Evolutionary conservation across 2,113 vertebrate species (phyloP).

Genomic region (Paralichthys olivaceus): DNA sequence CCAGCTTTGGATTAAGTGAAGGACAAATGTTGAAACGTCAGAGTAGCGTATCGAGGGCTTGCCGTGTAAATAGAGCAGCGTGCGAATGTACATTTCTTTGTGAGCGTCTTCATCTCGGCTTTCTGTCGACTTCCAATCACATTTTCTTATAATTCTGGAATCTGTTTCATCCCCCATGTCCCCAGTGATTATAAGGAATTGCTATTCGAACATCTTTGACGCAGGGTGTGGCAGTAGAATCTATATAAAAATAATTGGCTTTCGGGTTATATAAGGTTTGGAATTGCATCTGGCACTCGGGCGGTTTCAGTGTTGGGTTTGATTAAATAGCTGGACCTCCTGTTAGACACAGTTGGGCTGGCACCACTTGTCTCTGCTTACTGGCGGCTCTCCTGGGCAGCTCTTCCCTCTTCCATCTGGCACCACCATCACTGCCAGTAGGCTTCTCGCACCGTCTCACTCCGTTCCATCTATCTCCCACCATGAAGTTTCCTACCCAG

Average conservation of each 20-base stretch:
- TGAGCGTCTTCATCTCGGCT: too few species aligned
- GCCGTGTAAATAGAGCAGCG: slow-evolving; percentile 4
- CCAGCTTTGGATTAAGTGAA: slow-evolving; percentile 44
- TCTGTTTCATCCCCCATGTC: not conserved
- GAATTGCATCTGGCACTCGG: slow-evolving; percentile 83
- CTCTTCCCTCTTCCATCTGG: slow-evolving; percentile 81
- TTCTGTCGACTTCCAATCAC: too few species aligned
- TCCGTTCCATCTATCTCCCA: slow-evolving; percentile 40
- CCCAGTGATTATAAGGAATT: slow-evolving; percentile 38
- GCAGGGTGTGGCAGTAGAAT: slow-evolving; percentile 56
- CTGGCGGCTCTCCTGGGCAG: slow-evolving; percentile 77
- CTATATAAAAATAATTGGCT: slow-evolving; percentile 77
- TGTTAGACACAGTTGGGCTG: slow-evolving; percentile 84
- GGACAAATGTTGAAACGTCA: slow-evolving; percentile 42
- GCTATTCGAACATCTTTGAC: slow-evolving; percentile 65
- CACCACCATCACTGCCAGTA: slow-evolving; percentile 74
- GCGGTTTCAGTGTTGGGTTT: slow-evolving; percentile 80
- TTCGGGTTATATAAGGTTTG: slow-evolving; percentile 77
- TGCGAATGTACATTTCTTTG: slow-evolving; percentile 1
- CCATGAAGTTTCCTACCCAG: slow-evolving; percentile 45
- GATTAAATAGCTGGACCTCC: slow-evolving; percentile 83
- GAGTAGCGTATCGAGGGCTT: not conserved
- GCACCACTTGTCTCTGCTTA: slow-evolving; percentile 78
- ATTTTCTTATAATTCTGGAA: not conserved
- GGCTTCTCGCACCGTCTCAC: slow-evolving; percentile 67